Conservation (phyloP, 2,888 invertebrate species). For the Gasteruption jaculator region DNA sequence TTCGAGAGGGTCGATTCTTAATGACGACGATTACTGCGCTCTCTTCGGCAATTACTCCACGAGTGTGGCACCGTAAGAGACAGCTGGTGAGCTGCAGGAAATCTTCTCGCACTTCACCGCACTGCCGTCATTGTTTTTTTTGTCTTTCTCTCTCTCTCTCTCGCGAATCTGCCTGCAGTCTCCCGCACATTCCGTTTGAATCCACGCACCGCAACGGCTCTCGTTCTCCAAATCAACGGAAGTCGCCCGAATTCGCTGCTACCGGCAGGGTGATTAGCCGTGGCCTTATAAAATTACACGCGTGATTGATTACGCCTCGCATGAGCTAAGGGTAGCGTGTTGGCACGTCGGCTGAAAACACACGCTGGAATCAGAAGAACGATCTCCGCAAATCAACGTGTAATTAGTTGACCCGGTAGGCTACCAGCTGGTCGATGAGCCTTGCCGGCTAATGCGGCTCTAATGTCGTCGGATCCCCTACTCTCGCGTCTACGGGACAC, state of each 20-base stretch:
- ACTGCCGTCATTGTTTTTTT: slow-evolving; percentile 14
- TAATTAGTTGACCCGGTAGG: slow-evolving; percentile 38
- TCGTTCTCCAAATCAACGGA: no score
- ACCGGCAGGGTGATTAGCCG: background rate
- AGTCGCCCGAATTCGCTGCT: slow-evolving; percentile 4
- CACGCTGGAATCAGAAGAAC: no score
- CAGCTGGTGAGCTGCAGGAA: slow-evolving; percentile 35
- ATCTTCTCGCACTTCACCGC: no score
- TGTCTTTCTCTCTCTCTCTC: slow-evolving; percentile 12
- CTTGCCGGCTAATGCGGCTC: slow-evolving; percentile 44
- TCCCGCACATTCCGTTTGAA: slow-evolving; percentile 5
- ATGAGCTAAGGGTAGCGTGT: no score
- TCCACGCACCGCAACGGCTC: no score
- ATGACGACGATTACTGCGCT: slow-evolving; percentile 26
- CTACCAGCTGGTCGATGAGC: slow-evolving; percentile 44
- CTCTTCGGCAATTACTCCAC: slow-evolving; percentile 40
- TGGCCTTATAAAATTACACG: no score
- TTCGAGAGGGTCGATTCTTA: slow-evolving; percentile 23
- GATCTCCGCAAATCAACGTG: slow-evolving; percentile 39
- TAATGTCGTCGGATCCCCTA: slow-evolving; percentile 40
- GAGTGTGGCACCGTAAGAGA: slow-evolving; percentile 34
- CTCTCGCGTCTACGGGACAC: slow-evolving; percentile 11
- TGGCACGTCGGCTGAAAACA: no score
- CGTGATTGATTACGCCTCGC: no score
- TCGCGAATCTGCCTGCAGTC: background rate